Evolutionary conservation across 2,113 vertebrate genomes (phyloP).

Genomic region (Motacilla tschutschensis): DNA sequence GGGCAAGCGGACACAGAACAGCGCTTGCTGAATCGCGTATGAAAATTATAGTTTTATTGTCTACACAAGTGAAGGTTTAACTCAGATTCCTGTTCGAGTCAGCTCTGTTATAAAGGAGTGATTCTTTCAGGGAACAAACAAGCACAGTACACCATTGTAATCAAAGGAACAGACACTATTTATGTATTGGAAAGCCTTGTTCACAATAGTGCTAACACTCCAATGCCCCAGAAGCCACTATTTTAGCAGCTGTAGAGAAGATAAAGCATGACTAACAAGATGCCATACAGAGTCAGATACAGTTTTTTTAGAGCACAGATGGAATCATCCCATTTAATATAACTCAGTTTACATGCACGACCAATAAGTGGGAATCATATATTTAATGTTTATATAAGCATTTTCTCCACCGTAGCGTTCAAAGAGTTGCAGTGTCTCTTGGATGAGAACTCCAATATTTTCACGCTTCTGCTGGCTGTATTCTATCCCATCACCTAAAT

Average conservation of each 20-base stretch:
- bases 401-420: constrained; percentile 87
- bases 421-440: constrained; percentile 89
- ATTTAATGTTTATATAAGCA: constrained; percentile 94
- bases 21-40: constrained; percentile 67
- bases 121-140: constrained; percentile 80
- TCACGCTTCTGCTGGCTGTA: constrained; percentile 90
- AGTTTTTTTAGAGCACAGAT: neutral
- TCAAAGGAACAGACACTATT: constrained; percentile 81
- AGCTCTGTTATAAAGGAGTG: constrained; percentile 67
- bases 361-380: constrained; percentile 93
- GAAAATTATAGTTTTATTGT: constrained; percentile 84
- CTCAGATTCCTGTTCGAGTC: constrained; percentile 70
- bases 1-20: constrained; percentile 70
- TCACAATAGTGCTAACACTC: constrained; percentile 72
- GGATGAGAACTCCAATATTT: constrained; percentile 89
- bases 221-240: constrained; percentile 66
- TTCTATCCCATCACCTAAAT: constrained; percentile 87
- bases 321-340: neutral
- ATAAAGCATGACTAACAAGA: constrained; percentile 58
- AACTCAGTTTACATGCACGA: constrained; percentile 83
- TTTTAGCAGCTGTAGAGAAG: constrained; percentile 69
- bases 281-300: constrained; percentile 18
- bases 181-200: constrained; percentile 79
- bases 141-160: constrained; percentile 86
- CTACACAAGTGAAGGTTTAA: constrained; percentile 75